Conservation (phyloP, 2,113 vertebrate species). For the Phyllopteryx taeniolatus region DNA sequence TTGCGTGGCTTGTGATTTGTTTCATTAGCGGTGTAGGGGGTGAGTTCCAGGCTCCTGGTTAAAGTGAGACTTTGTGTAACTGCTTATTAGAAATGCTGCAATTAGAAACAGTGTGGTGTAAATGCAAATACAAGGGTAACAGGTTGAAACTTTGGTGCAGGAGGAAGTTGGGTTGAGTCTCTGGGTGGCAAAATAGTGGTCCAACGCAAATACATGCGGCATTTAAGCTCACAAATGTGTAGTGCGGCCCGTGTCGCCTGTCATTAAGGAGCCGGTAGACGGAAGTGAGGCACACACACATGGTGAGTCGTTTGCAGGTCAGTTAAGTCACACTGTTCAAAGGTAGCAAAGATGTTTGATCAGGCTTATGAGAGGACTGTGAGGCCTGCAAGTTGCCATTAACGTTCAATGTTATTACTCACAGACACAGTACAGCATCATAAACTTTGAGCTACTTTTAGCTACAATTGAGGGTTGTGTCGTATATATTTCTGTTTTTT, state of each 20-base stretch:
- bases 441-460: conserved; percentile 30
- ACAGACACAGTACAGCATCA: conserved; percentile 18
- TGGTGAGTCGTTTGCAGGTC: conserved; percentile 46
- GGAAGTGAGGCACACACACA: conserved; percentile 53
- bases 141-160: conserved; percentile 45
- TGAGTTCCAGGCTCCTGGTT: conserved; percentile 49
- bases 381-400: conserved; percentile 43
- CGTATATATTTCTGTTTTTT: conserved; percentile 13
- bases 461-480: conserved; percentile 32
- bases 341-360: conserved; percentile 63
- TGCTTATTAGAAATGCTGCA: conserved; percentile 38
- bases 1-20: conserved; percentile 45
- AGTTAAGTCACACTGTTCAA: conserved; percentile 71
- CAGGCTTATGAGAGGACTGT: conserved; percentile 50
- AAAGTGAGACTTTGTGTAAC: conserved; percentile 22
- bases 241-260: conserved; percentile 46
- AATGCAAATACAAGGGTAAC: conserved; percentile 42
- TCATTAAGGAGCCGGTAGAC: conserved; percentile 59
- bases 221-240: conserved; percentile 13
- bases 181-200: conserved; percentile 53
- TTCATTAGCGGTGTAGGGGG: conserved; percentile 40
- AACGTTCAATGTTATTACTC: conserved; percentile 41
- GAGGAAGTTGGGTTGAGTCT: conserved; percentile 44
- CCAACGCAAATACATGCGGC: conserved; percentile 35
- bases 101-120: conserved; percentile 38